Conservation (phyloP, 2,797 vertebrate genomes). For the Buceros bicornis region DNA sequence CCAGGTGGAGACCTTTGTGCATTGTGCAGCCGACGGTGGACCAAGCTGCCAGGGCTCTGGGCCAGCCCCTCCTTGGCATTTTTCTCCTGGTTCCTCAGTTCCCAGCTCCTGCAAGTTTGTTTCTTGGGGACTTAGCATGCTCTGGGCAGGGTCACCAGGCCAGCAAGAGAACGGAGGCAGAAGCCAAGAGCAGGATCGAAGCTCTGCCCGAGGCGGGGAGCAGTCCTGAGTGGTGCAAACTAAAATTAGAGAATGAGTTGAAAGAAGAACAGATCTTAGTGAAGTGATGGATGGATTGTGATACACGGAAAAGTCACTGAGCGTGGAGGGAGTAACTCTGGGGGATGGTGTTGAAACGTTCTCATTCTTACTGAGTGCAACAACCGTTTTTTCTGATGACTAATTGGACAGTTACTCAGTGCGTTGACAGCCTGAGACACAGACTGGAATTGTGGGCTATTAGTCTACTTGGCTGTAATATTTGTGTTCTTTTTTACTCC, state of each 20-base stretch:
- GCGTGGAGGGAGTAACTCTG: slow-evolving; percentile 21
- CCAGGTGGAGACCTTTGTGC: neutral
- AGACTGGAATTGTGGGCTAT: slow-evolving; percentile 65
- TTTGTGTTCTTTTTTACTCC: slow-evolving; percentile 60
- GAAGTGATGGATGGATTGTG: neutral
- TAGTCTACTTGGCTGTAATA: slow-evolving; percentile 71
- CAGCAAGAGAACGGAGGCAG: neutral
- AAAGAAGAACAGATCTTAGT: neutral
- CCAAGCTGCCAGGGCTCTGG: neutral
- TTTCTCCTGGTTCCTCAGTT: neutral
- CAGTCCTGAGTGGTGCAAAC: neutral
- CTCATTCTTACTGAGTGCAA: neutral
- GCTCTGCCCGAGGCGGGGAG: neutral
- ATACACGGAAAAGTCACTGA: neutral
- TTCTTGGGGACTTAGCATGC: neutral
- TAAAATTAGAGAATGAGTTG: neutral
- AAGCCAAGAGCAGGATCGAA: neutral
- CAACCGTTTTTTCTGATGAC: slow-evolving; percentile 60
- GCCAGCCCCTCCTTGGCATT: neutral
- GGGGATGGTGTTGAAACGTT: slow-evolving; percentile 25
- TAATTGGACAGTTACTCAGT: slow-evolving; percentile 72
- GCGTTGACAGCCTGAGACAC: slow-evolving; percentile 63
- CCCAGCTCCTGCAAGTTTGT: neutral
- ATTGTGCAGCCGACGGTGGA: neutral
- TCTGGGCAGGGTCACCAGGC: neutral